Evolutionary conservation across 2,797 vertebrate genomes (phyloP), one percentile per base, ranked within the genome.

Genomic region (Danio aesculapii): DNA sequence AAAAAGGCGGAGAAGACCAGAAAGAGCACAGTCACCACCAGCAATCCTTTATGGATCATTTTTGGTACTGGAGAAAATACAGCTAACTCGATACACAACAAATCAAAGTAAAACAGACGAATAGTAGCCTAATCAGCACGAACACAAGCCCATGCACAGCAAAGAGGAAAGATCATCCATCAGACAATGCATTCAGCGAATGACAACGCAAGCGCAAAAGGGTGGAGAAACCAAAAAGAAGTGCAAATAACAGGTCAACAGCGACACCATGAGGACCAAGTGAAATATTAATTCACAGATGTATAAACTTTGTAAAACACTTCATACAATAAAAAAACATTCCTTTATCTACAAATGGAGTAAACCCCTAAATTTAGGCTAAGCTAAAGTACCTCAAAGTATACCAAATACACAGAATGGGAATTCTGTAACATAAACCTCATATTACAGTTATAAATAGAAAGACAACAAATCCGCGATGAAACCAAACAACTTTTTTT

Each of bases 1-100:
- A 79, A 63, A 47, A 86, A 50, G 17, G 49, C 7, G 53, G 21
- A 67, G 87, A 11, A 21, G 30, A 8, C 82, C 6, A 81, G 86
- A 70, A 13, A 44, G 19, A 69, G 43, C 16, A 2, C 30, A 30
- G 30, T 21, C 39, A 12, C 8, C 17, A 47, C 17, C 30, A 59
- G 21, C 43, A 79, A 70, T 43, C 69, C 49, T 46, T 57, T 50
- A 43, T 21, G 21, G 3, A 43, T 57, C 66, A 76, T 79, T 44
- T 46, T 62, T 4, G 1, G 5, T 0, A 3, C 30, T 39, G 19
- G 14, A 66, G 6, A 19, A 11, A 21, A 53, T 12, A 7, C 8
- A n/a, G 4, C 13, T 8, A 14, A 50, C 19, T 50, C 21, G 44
- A 50, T 13, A 21, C 4, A 12, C 12, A n/a, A 16, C 13, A 0